Evolutionary conservation across 2,797 vertebrate genomes (phyloP).

Genomic region (Garrulus glandarius): DNA sequence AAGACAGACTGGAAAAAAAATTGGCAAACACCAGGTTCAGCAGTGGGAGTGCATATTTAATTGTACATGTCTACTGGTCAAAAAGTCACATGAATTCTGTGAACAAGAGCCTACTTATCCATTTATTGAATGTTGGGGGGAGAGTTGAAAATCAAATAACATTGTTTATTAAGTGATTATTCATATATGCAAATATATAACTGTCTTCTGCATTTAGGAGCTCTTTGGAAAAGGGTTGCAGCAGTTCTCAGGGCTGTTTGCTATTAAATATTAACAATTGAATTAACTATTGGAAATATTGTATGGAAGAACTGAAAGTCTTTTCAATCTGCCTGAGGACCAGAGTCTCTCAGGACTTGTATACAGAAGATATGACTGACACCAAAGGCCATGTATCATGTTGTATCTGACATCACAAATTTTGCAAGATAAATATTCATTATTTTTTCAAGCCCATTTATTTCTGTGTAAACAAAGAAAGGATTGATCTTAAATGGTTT

Average conservation of each 20-base stretch:
- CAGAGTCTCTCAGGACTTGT: neutral
- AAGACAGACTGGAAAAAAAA: neutral
- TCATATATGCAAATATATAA: slow-evolving; percentile 12
- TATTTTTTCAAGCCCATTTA: neutral
- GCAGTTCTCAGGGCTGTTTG: neutral
- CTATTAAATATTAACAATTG: slow-evolving; percentile 26
- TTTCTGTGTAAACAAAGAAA: neutral
- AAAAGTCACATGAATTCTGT: neutral
- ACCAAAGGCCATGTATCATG: neutral
- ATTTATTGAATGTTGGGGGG: neutral
- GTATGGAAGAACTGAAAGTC: neutral
- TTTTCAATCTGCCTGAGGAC: neutral
- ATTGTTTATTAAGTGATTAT: slow-evolving; percentile 27
- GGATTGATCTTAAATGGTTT: neutral
- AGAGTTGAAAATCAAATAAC: neutral
- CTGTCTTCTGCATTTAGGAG: neutral
- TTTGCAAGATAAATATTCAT: neutral
- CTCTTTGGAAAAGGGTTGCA: neutral
- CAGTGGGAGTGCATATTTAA: neutral
- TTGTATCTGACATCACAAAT: neutral
- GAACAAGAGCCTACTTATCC: neutral
- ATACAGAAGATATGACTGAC: neutral
- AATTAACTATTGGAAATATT: neutral
- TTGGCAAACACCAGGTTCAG: neutral
- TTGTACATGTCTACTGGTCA: neutral